Conservation (phyloP, 2,113 vertebrate genomes). For the Xyliphius kryptos region DNA sequence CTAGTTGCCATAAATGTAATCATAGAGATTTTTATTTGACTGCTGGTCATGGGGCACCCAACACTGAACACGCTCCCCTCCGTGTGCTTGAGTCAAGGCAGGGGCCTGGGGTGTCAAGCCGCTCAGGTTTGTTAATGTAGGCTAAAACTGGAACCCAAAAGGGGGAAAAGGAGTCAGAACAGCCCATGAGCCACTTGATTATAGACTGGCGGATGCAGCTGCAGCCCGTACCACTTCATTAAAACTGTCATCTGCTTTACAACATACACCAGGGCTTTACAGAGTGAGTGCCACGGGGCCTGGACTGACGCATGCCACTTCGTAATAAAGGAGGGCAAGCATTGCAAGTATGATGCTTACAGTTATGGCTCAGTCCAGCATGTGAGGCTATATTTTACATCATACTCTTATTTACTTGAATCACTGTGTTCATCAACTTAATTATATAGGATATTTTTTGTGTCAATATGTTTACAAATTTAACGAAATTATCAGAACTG, state of each 20-base stretch:
- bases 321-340: slow-evolving; percentile 52
- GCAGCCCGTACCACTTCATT: slow-evolving; percentile 54
- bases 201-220: slow-evolving; percentile 51
- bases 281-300: slow-evolving; percentile 12
- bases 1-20: slow-evolving; percentile 42
- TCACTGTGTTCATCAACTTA: no score
- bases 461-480: no score
- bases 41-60: slow-evolving; percentile 40
- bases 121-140: slow-evolving; percentile 41
- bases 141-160: slow-evolving; percentile 15
- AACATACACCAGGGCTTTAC: slow-evolving; percentile 43
- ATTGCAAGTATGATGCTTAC: not conserved
- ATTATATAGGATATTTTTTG: no score
- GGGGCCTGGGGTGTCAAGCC: slow-evolving; percentile 42
- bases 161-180: slow-evolving; percentile 39
- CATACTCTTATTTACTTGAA: no score
- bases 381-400: no score
- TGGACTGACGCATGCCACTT: slow-evolving; percentile 41
- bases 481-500: no score
- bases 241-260: slow-evolving; percentile 48
- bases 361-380: not conserved
- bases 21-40: slow-evolving; percentile 41
- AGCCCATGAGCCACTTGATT: slow-evolving; percentile 50
- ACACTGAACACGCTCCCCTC: slow-evolving; percentile 51
- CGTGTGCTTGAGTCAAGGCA: slow-evolving; percentile 36